Base-by-base conservation (phyloP, 2,888 invertebrate species). In the Mimumesa dahlbomi region DNA sequence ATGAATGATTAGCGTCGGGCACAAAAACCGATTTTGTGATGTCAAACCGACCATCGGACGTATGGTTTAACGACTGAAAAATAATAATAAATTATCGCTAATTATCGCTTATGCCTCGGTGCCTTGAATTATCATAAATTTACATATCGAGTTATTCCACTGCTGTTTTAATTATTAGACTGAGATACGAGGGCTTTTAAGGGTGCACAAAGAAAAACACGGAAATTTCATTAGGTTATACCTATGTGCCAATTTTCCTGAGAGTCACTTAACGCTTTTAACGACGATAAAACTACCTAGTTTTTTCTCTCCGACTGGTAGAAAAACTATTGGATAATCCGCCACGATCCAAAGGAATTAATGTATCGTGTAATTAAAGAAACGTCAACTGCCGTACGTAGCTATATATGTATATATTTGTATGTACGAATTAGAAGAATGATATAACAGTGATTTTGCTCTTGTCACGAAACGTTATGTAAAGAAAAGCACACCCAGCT, bases 71-170 rank as follows among this genome's bases (percentile, higher is more conserved):
- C 22, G 56, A 38, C 13, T 9, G 36, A 56, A 62, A 68, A 68
- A 68, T 48, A 19, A 25, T 53, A 46, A 59, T 72, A 64, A 72
- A 70, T 72, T 64, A 71, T 59, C 46, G 3, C 25, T 38, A 50
- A 56, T 59, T 64, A 59, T 54, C 48, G 45, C 45, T 25, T 50
- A 43, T 34, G 29, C 34, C 45, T 13, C 45, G 29, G 25, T 16
- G 34, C 6, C 6, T 34, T 13, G n/a, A 13, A 72, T 72, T 64
- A 72, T 50, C 72, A 65, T 59, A 56, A 48, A 70, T 72, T 70
- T 65, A 42, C 64, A 65, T 65, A 59, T 71, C 59, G 46, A 36
- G 50, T 50, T 48, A 36, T 50, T 49, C 48, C 34, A 11, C 42
- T 21, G 57, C 16, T 31, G 46, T 54, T 58, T 46, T 42, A 64